These are phyloP conservation scores for Cettia cetti DNA, from an alignment of 2,113 vertebrate species.

Conservation along the genomic window DNA sequence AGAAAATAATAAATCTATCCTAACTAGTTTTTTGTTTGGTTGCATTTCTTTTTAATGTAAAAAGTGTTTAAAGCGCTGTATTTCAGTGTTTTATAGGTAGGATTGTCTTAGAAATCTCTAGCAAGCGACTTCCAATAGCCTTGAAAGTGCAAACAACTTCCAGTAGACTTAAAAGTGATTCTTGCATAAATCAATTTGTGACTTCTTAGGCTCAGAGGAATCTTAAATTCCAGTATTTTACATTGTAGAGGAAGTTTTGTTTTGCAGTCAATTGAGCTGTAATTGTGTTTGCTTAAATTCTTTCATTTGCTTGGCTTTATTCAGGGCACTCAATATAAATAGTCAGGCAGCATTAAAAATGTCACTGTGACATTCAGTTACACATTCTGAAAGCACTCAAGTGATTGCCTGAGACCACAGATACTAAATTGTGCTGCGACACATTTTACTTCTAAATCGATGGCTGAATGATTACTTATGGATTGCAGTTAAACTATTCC, in stretches of 20 bases:
- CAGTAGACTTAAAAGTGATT: background rate
- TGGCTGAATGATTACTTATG: conserved; percentile 16
- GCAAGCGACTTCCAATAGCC: background rate
- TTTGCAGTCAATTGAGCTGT: background rate
- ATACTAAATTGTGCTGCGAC: background rate
- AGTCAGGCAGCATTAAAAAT: conserved; percentile 1
- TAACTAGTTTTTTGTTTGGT: background rate
- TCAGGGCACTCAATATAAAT: background rate
- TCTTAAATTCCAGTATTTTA: background rate
- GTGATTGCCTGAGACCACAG: conserved; percentile 5
- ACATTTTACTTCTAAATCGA: background rate
- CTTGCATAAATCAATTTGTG: background rate
- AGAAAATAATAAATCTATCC: background rate
- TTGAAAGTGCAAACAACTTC: background rate
- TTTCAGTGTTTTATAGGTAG: background rate
- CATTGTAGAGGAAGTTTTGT: background rate
- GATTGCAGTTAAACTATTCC: conserved; percentile 8
- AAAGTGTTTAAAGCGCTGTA: background rate
- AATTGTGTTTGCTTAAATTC: conserved; percentile 14
- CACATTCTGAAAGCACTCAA: background rate
- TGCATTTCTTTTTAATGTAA: background rate
- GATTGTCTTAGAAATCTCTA: background rate
- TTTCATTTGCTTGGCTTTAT: conserved; percentile 18
- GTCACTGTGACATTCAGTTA: background rate
- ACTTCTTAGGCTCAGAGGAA: background rate